Base-by-base conservation (phyloP, 2,113 vertebrate species). In the Centrocercus urophasianus region DNA sequence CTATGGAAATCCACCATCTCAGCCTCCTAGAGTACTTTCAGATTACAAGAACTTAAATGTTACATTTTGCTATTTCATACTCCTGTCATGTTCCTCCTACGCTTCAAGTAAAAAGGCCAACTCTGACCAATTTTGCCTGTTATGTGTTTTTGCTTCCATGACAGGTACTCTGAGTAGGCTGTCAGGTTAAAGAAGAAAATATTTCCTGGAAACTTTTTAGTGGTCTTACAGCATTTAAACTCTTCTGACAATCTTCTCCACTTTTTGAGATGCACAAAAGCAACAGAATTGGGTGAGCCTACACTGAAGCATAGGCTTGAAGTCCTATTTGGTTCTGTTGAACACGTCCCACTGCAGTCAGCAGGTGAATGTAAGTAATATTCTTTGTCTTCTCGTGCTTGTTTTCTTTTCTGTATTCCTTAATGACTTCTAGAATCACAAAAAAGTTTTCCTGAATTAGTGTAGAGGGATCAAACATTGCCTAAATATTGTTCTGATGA, bases 141-240 rank as follows among this genome's bases (percentile, higher is more conserved):
- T 57, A 52, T 0, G 3, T 77, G 28, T 1, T 71, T 83, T 70
- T 93, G 6, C 13, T 78, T 91, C 76, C 16, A 8, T 84, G 54
- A 81, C 83, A 73, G 59, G 34, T 91, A 60, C 16, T 10, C n/a
- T 78, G 34, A 50, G 38, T 17, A 2, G 28, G 50, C 64, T 70
- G 82, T 47, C 56, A 93, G 69, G 56, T 19, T 18, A 89, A 79
- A 78, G 79, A 76, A 83, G 45, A 83, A 77, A 90, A 83, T 64
- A 65, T 10, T 50, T 43, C 2, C 40, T 76, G 56, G 82, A 82
- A 64, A 32, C 4, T 60, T 69, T 47, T 34, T 32, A 34, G 22
- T 3, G 1, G 2, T 16, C 5, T 83, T 42, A 64, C 19, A 64
- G 14, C 32, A 52, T 43, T 85, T 85, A 42, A 83, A 50, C 11